A percentile compares a stretch with the other conserved stretches of the same genome.
These are phyloP conservation scores for Todus mexicanus DNA, from an alignment of 2,797 vertebrate genomes.

Conservation along the genomic window DNA sequence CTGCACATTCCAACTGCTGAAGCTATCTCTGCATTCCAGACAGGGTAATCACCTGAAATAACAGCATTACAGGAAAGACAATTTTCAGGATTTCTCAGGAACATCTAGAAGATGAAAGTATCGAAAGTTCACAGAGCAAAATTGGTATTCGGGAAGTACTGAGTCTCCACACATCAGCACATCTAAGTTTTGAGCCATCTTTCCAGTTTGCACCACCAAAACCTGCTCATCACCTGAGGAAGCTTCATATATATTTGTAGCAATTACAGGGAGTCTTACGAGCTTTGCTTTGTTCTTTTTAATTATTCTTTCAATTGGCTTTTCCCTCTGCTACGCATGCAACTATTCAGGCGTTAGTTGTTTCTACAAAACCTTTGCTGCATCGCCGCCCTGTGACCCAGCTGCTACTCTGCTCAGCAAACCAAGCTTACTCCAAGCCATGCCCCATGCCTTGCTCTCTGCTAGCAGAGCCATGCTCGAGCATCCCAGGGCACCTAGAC, in stretches of 20 bases:
- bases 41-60: background rate
- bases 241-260: background rate
- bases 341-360: background rate
- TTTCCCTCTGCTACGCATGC: background rate
- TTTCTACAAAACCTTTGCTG: background rate
- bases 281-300: background rate
- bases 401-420: background rate
- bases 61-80: background rate
- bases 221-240: background rate
- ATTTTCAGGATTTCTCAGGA: background rate
- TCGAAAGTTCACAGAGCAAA: background rate
- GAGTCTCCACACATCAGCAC: background rate
- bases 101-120: background rate
- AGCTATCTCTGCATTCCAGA: background rate
- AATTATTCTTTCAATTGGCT: background rate
- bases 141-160: background rate
- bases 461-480: background rate
- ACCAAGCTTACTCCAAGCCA: background rate
- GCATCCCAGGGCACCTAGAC: background rate
- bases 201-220: background rate
- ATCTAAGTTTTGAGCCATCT: background rate
- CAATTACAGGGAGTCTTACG: background rate
- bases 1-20: background rate
- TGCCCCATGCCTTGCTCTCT: background rate
- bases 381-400: background rate